A percentile compares a stretch with the other conserved stretches of the same genome.
These are phyloP conservation scores for Zaprionus bogoriensis DNA, from an alignment of 2,888 invertebrate species.

Conservation along the genomic window DNA sequence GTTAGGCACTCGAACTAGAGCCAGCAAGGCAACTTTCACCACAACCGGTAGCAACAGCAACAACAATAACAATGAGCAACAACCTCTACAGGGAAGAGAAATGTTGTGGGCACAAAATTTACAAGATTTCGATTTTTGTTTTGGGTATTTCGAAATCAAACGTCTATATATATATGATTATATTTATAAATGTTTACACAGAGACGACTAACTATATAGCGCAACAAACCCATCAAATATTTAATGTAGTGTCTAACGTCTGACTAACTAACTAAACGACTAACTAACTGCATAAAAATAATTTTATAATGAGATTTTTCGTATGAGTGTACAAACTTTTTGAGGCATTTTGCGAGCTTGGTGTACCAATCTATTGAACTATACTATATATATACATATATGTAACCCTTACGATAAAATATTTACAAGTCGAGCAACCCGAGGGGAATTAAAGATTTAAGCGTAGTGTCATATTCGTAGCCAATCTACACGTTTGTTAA, in stretches of 20 bases:
- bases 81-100: slow-evolving; percentile 44
- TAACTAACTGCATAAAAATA: slow-evolving; percentile 25
- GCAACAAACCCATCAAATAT: slow-evolving; percentile 57
- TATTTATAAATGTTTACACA: slow-evolving; percentile 33
- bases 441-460: slow-evolving; percentile 38
- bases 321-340: slow-evolving; percentile 68
- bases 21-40: slow-evolving; percentile 27
- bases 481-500: slow-evolving; percentile 55
- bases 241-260: slow-evolving; percentile 32
- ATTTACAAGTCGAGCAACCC: slow-evolving; percentile 42
- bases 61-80: slow-evolving; percentile 19
- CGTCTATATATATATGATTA: slow-evolving; percentile 16
- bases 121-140: slow-evolving; percentile 15
- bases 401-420: slow-evolving; percentile 42
- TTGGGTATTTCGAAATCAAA: slow-evolving; percentile 27
- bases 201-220: slow-evolving; percentile 24
- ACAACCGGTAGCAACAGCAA: slow-evolving; percentile 25
- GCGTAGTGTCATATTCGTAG: slow-evolving; percentile 60
- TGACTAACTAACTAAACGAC: slow-evolving; percentile 39
- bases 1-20: neutral
- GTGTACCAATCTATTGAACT: slow-evolving; percentile 45
- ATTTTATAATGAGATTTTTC: slow-evolving; percentile 70
- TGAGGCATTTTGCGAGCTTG: slow-evolving; percentile 68
- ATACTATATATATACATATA: neutral
- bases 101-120: slow-evolving; percentile 71